Evolutionary conservation across 1,140 invertebrate genomes (phyloP), one percentile per base, ranked within the genome.

Genomic region (Camponotus pennsylvanicus): DNA sequence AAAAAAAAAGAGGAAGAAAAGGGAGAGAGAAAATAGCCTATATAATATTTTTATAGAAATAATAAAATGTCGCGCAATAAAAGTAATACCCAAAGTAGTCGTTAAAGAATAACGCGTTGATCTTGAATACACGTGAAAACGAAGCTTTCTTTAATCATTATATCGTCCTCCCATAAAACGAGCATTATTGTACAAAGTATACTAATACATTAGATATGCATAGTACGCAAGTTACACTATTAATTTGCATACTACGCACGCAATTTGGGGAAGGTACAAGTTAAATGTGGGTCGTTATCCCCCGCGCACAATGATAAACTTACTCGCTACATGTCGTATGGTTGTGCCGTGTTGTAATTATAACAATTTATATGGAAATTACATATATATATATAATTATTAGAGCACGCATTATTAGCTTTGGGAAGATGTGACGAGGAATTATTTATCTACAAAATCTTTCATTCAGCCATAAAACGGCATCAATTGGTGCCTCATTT

Each of bases 131-230:
- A 52, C 45, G 15, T 73, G 49, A 21, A 69, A 88, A 85, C 64
- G 57, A 88, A 80, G 85, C 69, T 82, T 34, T 21, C 52, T 49
- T 83, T 86, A 86, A 83, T 67, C 15, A 66, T 86, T 21, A 59
- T 21, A 71, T 78, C 34, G 13, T 82, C 55, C 80, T 76, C 18
- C 40, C 32, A 87, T 69, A 71, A 71, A 79, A 86, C 63, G 87
- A 89, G 73, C 80, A 88, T 88, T 86, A 86, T 66, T 86, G 88
- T 88, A 89, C 82, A 89, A 88, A 76, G 71, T 85, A 84, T 63
- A 66, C 45, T 63, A 80, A 63, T 52, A 77, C 27, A 55, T 76
- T 57, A 52, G 27, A 37, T 71, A 49, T 61, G 79, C 73, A 15
- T 69, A 70, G 34, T 57, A 80, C n/a, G 45, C 77, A 80, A 80